Conservation (phyloP, 2,888 invertebrate species). For the Drosophila austrosaltans region DNA sequence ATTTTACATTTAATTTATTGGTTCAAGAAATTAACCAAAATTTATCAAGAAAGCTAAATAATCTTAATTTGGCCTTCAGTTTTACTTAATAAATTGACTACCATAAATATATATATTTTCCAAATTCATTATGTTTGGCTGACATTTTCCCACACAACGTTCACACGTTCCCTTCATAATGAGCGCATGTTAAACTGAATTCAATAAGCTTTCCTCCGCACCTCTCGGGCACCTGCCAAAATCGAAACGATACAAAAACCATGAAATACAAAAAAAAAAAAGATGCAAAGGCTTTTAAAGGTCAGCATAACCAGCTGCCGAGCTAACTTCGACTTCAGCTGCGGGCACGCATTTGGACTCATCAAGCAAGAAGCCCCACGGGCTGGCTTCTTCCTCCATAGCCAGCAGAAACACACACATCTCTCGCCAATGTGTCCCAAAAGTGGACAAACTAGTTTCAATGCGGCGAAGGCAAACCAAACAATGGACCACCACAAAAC, state of each 20-base stretch:
- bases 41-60: too few species aligned
- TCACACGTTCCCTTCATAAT: not conserved
- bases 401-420: constrained; percentile 17
- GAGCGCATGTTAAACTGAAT: constrained; percentile 38
- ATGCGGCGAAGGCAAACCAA: constrained; percentile 41
- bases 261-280: constrained; percentile 14
- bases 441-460: constrained; percentile 59
- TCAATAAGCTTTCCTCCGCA: constrained; percentile 31
- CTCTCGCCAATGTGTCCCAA: constrained; percentile 35
- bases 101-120: not conserved
- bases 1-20: too few species aligned
- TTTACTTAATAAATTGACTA: not conserved
- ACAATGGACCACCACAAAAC: constrained; percentile 28
- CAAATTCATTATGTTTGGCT: not conserved
- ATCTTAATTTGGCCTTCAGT: not conserved
- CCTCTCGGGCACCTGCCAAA: constrained; percentile 7
- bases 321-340: not conserved
- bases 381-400: constrained; percentile 17
- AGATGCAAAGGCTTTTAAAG: constrained; percentile 68
- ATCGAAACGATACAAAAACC: constrained; percentile 17
- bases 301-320: constrained; percentile 67
- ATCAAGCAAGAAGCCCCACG: constrained; percentile 4
- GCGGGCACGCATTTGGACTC: constrained; percentile 57
- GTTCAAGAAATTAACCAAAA: too few species aligned
- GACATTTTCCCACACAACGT: constrained; percentile 21